These are phyloP conservation scores for Zeugodacus cucurbitae DNA, from an alignment of 1,140 invertebrate species.

Conservation along the genomic window DNA sequence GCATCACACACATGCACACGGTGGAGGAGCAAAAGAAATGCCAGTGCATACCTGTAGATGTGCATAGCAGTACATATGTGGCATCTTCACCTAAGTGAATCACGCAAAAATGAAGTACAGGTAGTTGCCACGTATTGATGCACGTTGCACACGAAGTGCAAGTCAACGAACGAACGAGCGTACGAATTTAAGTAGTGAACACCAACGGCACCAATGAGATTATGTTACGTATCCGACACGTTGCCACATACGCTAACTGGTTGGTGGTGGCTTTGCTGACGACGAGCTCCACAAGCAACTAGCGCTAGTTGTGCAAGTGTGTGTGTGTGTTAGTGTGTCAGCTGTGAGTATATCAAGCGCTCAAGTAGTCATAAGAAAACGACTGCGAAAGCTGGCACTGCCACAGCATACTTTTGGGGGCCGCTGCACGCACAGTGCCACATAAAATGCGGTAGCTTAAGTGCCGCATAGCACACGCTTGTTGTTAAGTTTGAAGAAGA, in stretches of 20 bases:
- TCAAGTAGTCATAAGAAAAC: slow-evolving; percentile 9
- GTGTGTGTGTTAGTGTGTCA: background rate
- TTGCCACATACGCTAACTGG: background rate
- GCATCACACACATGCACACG: background rate
- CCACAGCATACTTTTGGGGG: background rate
- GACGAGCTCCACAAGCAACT: background rate
- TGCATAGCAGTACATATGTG: background rate
- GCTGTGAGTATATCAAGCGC: background rate
- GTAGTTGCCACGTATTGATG: background rate
- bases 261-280: background rate
- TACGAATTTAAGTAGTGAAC: slow-evolving; percentile 6
- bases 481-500: background rate
- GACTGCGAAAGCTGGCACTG: background rate
- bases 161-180: background rate
- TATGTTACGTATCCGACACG: slow-evolving; percentile 25
- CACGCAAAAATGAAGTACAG: background rate
- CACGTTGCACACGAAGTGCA: background rate
- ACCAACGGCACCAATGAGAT: background rate
- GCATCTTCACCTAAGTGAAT: background rate
- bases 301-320: background rate
- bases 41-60: too few relatives aligned
- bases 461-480: background rate
- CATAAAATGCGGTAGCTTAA: slow-evolving; percentile 34
- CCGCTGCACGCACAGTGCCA: background rate
- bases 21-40: background rate